Evolutionary conservation across 2,113 vertebrate genomes (phyloP), one percentile per base, ranked within the genome.

Genomic region (Mohoua ochrocephala): DNA sequence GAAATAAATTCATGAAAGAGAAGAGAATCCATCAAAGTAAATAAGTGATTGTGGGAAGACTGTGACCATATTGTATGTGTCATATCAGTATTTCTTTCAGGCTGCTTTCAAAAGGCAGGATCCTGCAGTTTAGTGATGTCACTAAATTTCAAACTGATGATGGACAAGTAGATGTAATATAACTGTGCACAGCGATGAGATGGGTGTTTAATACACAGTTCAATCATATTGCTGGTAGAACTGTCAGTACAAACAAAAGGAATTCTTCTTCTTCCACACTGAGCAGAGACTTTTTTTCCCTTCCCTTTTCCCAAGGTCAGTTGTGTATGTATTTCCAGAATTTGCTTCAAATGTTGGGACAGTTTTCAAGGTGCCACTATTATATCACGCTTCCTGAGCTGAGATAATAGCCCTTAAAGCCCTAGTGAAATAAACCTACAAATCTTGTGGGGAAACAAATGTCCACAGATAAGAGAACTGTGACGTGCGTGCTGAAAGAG

Each of bases 391-490:
- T 93, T 84, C 65, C 39, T 50, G 63, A 85, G 81, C 80, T 87
- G 73, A 89, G 68, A 89, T 92, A 88, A 92, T 4, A 1, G 17
- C 47, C 59, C 52, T 69, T 88, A 80, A 91, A 95, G 68, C 33
- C 41, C 67, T 37, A 14, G 44, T 84, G 89, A 91, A 95, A 91
- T 68, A 87, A 95, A 82, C 65, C 75, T 95, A 91, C 88, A 96
- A 95, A 97, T 96, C 93, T 97, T 96, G 59, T 15, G 2, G 60
- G 75, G 64, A 86, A 95, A 63, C 42, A 92, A 80, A 86, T 84
- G 75, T 92, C 63, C 52, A 15, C 71, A 96, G 96, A 97, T 96
- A 93, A 97, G 75, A 93, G 64, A 80, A 44, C 50, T 52, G 63
- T 96, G 96, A 96, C 64, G 71, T 94, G 41, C 0, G 0, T 91